Evolutionary conservation across 2,888 invertebrate species (phyloP), one percentile per base, ranked within the genome.

Genomic region (Diachrysia chrysitis): DNA sequence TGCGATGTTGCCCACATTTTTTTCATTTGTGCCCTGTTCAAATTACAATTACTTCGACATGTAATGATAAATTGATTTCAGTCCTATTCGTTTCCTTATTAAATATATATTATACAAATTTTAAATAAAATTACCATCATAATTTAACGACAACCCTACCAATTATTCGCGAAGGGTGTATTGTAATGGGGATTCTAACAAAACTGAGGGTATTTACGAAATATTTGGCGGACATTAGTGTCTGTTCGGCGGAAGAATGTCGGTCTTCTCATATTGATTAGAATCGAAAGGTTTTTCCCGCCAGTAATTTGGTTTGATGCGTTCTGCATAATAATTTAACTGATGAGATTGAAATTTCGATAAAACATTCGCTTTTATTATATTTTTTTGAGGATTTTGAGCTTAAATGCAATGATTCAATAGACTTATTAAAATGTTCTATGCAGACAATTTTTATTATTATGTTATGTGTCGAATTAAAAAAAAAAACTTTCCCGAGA

Each of bases 131-230:
- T 9, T 21, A n/a, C 1, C 16, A 46, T 29, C 10, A 9, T 21
- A 12, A 58, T 46, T 56, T 21, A 6, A 16, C 29, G 73, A 0
- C 76, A 69, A 19, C 76, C 76, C 76, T 76, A 58, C 16, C 21
- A 55, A 73, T 66, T n/a, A n/a, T n/a, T 70, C 17, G 10, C 14
- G 12, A 59, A 61, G 60, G 64, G 74, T 71, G 73, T 76, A 78
- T 82, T 66, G 60, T 76, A 77, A 82, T 82, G 79, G 60, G 73
- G 48, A 78, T 84, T 84, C 73, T 83, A 81, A 75, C 83, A 76
- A 76, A 83, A 79, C 64, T 68, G 61, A 29, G 56, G 63, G 57
- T 63, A 81, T 77, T 79, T 76, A 61, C 63, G 57, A 76, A 75
- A 83, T 83, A 82, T 76, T 73, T 74, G 70, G 60, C 58, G 72